Percentiles rank a stretch among this genome's conserved stretches.
Evolutionary conservation across 2,888 invertebrate genomes (phyloP).

Genomic region (Cataglyphis cursor): DNA sequence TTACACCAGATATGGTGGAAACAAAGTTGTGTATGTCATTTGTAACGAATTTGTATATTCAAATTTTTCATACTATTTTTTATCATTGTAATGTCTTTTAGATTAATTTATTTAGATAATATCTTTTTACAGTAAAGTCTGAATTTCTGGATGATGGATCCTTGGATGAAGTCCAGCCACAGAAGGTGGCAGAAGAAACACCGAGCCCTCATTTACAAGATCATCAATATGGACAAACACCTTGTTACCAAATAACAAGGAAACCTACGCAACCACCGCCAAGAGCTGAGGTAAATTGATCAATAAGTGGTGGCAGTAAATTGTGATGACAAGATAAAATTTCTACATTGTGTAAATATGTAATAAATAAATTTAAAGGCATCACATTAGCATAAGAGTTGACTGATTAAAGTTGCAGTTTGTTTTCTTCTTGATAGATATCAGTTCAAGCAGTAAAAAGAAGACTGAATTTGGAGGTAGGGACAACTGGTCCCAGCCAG

Average conservation of each 20-base stretch:
- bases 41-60: neutral
- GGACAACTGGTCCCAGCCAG: slow-evolving; percentile 88
- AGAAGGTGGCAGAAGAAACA: slow-evolving; percentile 86
- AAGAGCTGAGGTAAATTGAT: slow-evolving; percentile 82
- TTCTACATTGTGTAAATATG: neutral
- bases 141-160: slow-evolving; percentile 85
- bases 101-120: neutral
- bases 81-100: neutral
- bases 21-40: slow-evolving; percentile 83
- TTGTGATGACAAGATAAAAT: neutral
- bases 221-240: slow-evolving; percentile 95
- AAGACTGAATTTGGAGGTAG: slow-evolving; percentile 91
- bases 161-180: slow-evolving; percentile 84
- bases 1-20: slow-evolving; percentile 86
- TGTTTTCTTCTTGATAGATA: slow-evolving; percentile 74
- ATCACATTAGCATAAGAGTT: neutral
- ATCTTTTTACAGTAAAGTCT: slow-evolving; percentile 79
- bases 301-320: neutral
- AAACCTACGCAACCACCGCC: slow-evolving; percentile 84
- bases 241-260: slow-evolving; percentile 87
- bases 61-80: neutral
- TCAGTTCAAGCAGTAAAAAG: slow-evolving; percentile 92
- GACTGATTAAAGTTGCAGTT: neutral
- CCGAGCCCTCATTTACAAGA: slow-evolving; percentile 93
- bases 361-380: neutral